A percentile compares a stretch with the other conserved stretches of the same genome.
These are phyloP conservation scores for Malacosoma neustria DNA, from an alignment of 2,888 invertebrate species.

Conservation along the genomic window DNA sequence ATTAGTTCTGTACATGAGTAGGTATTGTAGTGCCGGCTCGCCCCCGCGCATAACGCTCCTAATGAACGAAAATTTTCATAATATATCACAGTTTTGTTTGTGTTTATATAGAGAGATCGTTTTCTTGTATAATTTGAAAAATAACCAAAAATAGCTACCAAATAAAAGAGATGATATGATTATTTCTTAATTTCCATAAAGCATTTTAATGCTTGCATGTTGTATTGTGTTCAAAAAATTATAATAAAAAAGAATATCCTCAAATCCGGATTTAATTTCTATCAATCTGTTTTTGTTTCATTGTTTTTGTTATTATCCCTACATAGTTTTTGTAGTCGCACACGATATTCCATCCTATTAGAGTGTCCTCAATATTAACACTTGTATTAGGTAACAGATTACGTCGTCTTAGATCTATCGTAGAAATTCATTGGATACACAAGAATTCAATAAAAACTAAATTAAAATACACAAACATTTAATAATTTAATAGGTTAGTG, in stretches of 20 bases:
- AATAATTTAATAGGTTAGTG: too few species aligned
- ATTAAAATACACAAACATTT: too few species aligned
- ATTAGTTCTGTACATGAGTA: slow-evolving; percentile 31
- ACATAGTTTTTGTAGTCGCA: too few species aligned
- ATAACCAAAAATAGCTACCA: slow-evolving; percentile 74
- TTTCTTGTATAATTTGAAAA: slow-evolving; percentile 65
- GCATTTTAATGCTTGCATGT: slow-evolving; percentile 74
- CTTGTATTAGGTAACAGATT: too few species aligned
- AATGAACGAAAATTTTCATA: slow-evolving; percentile 67
- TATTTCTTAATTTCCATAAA: slow-evolving; percentile 71
- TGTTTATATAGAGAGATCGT: slow-evolving; percentile 66
- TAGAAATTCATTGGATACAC: too few species aligned
- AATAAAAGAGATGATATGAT: slow-evolving; percentile 69
- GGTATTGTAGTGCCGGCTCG: slow-evolving; percentile 29
- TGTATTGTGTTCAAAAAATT: slow-evolving; percentile 75
- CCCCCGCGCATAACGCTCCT: slow-evolving; percentile 43
- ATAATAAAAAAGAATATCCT: slow-evolving; percentile 66
- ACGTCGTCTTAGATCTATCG: too few species aligned
- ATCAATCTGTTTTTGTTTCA: too few species aligned
- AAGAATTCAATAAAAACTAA: too few species aligned
- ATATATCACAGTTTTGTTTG: slow-evolving; percentile 71
- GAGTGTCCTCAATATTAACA: too few species aligned
- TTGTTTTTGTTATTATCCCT: too few species aligned
- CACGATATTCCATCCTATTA: too few species aligned
- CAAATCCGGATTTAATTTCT: slow-evolving; percentile 21